A percentile compares a stretch with the other conserved stretches of the same genome.
Evolutionary conservation across 2,888 invertebrate species (phyloP).

Genomic region (Drosophila ustulata): DNA sequence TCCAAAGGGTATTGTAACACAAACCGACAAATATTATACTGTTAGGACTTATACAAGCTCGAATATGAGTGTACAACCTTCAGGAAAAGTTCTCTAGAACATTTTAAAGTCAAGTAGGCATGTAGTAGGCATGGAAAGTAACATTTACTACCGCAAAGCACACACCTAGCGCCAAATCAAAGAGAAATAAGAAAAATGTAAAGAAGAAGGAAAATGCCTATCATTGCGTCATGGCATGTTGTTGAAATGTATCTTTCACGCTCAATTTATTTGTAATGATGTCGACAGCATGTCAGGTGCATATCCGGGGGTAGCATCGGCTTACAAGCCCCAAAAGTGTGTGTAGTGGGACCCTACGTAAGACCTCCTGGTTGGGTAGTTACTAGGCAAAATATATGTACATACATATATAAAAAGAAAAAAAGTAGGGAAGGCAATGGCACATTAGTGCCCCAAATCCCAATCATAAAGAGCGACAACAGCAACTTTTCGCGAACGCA

Average conservation of each 20-base stretch:
- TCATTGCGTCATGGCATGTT: constrained; percentile 61
- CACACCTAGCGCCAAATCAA: neutral
- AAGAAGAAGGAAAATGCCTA: constrained; percentile 47
- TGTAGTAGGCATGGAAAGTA: neutral
- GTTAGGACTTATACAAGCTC: neutral
- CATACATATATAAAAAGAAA: constrained; percentile 13
- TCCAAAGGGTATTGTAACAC: neutral
- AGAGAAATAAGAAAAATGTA: constrained; percentile 12
- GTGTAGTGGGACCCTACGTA: constrained; percentile 22
- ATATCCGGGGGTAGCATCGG: constrained; percentile 18
- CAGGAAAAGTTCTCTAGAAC: constrained; percentile 17
- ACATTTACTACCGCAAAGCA: neutral
- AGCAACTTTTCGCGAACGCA: constrained; percentile 73
- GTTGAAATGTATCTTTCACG: constrained; percentile 78
- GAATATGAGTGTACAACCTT: neutral
- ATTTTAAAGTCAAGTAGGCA: constrained; percentile 44
- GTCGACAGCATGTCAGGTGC: constrained; percentile 66
- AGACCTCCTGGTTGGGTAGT: constrained; percentile 26
- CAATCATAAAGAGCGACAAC: constrained; percentile 72
- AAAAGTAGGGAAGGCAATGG: constrained; percentile 55
- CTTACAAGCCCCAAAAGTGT: constrained; percentile 35
- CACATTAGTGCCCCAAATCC: constrained; percentile 76
- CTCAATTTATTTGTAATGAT: constrained; percentile 79
- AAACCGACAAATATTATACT: neutral
- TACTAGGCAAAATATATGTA: constrained; percentile 38